Evolutionary conservation across 64 coral and sea anemone genomes (phyloP).

Genomic region (Actinia tenebrosa): DNA sequence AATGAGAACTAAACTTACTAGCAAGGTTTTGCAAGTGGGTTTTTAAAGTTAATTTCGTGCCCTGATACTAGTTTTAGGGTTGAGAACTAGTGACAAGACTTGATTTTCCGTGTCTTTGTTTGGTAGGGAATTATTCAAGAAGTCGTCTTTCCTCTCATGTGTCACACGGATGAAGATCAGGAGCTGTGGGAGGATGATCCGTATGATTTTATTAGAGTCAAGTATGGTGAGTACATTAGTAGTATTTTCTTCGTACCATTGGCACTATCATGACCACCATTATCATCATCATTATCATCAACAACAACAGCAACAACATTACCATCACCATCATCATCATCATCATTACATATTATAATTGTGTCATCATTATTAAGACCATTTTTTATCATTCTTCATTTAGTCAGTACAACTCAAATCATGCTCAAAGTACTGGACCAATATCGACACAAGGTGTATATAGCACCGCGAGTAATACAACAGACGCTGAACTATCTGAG

Average conservation of each 20-base stretch:
- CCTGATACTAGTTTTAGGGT: too few species aligned
- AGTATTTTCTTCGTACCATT: background rate
- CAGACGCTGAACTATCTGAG: constrained; percentile 83
- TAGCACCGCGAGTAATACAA: constrained; percentile 73
- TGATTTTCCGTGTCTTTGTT: background rate
- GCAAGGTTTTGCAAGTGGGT: too few species aligned
- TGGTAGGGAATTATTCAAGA: constrained; percentile 80
- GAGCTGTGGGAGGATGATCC: constrained; percentile 91
- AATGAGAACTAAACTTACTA: too few species aligned
- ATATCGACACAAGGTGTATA: constrained; percentile 68
- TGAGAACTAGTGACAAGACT: background rate
- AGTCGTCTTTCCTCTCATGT: constrained; percentile 91
- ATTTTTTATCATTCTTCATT: background rate
- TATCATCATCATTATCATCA: too few species aligned
- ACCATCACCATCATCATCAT: too few species aligned
- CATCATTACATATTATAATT: too few species aligned
- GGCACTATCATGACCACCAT: background rate
- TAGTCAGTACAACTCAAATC: constrained; percentile 81
- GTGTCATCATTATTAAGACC: too few species aligned
- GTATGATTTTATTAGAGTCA: constrained; percentile 95
- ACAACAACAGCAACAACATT: background rate
- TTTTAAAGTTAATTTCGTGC: too few species aligned
- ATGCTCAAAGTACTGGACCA: constrained; percentile 79
- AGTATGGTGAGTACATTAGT: constrained; percentile 62
- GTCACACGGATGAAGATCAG: constrained; percentile 93